Percentiles rank a stretch among this genome's conserved stretches.
Evolutionary conservation across 1,140 invertebrate species (phyloP).

Genomic region (Plodia interpunctella): DNA sequence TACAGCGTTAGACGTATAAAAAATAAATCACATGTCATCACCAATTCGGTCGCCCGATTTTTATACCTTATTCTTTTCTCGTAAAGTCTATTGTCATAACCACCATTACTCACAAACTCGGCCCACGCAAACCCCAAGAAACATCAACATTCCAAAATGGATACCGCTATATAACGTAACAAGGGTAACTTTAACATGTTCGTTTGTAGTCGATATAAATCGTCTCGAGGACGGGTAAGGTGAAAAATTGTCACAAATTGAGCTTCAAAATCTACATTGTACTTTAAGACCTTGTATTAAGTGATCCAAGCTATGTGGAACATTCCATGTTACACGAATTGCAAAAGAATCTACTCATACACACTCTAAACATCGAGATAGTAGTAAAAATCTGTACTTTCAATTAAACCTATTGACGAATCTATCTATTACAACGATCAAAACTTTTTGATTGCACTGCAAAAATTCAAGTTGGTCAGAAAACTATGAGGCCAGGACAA

Average conservation of each 20-base stretch:
- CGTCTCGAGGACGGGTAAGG: slow-evolving; percentile 39
- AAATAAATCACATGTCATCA: slow-evolving; percentile 68
- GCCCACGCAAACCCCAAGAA: slow-evolving; percentile 28
- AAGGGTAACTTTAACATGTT: slow-evolving; percentile 61
- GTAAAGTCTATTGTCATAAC: slow-evolving; percentile 29
- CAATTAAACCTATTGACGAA: slow-evolving; percentile 11
- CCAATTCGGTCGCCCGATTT: slow-evolving; percentile 28
- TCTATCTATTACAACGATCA: neutral
- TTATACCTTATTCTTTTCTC: neutral
- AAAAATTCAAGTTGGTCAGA: slow-evolving; percentile 4
- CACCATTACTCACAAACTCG: slow-evolving; percentile 28
- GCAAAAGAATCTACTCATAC: slow-evolving; percentile 40
- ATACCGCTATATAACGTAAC: slow-evolving; percentile 53
- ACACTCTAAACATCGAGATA: slow-evolving; percentile 54
- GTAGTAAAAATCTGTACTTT: slow-evolving; percentile 32
- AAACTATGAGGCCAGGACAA: too few relatives aligned
- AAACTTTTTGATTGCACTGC: slow-evolving; percentile 35
- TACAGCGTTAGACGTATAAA: slow-evolving; percentile 57
- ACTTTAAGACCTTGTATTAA: slow-evolving; percentile 57
- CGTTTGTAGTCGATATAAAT: slow-evolving; percentile 24
- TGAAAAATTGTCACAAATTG: slow-evolving; percentile 48
- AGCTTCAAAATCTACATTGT: slow-evolving; percentile 64
- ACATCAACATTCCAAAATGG: slow-evolving; percentile 35
- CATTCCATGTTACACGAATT: slow-evolving; percentile 23
- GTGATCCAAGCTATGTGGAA: slow-evolving; percentile 43